Evolutionary conservation across 2,797 vertebrate genomes (phyloP).

Genomic region (Decapterus maruadsi): DNA sequence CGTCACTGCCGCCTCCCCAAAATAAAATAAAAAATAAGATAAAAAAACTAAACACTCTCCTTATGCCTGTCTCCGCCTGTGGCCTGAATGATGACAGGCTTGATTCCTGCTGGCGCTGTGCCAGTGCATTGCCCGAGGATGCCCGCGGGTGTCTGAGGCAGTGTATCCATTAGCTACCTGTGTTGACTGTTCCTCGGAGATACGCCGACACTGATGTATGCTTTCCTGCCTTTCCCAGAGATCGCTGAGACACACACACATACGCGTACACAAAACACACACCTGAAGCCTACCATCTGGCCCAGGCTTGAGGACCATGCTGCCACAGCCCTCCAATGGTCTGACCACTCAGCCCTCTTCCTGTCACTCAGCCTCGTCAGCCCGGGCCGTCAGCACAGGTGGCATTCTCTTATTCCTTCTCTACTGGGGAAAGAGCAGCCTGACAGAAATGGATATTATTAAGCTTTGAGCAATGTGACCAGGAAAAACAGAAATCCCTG

Average conservation of each 20-base stretch:
- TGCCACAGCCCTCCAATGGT: conserved; percentile 56
- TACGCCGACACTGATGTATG: conserved; percentile 66
- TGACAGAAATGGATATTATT: conserved; percentile 30
- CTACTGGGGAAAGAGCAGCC: conserved; percentile 34
- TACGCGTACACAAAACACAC: conserved; percentile 30
- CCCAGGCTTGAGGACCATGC: conserved; percentile 51
- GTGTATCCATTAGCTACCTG: conserved; percentile 79
- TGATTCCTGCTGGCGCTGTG: conserved; percentile 76
- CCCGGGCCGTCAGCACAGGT: conserved; percentile 73
- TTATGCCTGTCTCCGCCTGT: conserved; percentile 65
- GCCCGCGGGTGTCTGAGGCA: conserved; percentile 76
- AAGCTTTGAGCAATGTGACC: conserved; percentile 43
- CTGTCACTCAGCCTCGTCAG: conserved; percentile 75
- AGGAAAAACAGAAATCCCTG: conserved; percentile 21
- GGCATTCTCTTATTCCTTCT: conserved; percentile 66
- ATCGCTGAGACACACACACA: conserved; percentile 41
- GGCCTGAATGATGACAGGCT: conserved; percentile 76
- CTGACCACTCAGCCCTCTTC: conserved; percentile 71
- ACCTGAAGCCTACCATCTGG: conserved; percentile 78
- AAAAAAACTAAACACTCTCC: conserved; percentile 60
- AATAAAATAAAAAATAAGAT: conserved; percentile 28
- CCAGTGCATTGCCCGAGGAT: conserved; percentile 79
- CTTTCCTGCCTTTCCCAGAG: conserved; percentile 61
- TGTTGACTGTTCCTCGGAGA: conserved; percentile 75
- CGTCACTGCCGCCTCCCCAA: conserved; percentile 1